Evolutionary conservation across 2,888 invertebrate genomes (phyloP).

Genomic region (Ellobium chinense): DNA sequence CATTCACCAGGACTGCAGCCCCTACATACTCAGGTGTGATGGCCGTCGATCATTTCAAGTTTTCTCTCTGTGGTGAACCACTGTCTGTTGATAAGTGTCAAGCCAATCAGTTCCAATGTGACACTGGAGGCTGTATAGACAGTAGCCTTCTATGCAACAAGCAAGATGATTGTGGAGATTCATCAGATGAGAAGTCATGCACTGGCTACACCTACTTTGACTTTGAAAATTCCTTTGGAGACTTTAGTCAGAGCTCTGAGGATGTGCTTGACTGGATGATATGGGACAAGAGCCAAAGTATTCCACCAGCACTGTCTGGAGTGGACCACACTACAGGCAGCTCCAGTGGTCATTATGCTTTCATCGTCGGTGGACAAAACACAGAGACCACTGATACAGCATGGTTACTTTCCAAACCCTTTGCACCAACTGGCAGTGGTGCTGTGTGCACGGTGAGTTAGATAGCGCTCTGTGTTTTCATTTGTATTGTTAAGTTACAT

Average conservation of each 20-base stretch:
- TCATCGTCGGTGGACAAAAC: slow-evolving; percentile 2
- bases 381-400: slow-evolving; percentile 15
- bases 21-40: slow-evolving; percentile 65
- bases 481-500: not conserved
- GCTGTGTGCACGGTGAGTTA: slow-evolving; percentile 10
- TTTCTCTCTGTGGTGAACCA: slow-evolving; percentile 61
- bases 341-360: slow-evolving; percentile 66
- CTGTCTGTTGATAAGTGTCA: slow-evolving; percentile 44
- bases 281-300: slow-evolving; percentile 16
- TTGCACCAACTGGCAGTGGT: not conserved
- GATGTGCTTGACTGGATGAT: slow-evolving; percentile 30
- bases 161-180: slow-evolving; percentile 73
- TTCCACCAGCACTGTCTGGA: slow-evolving; percentile 22
- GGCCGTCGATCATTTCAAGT: slow-evolving; percentile 73
- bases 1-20: slow-evolving; percentile 54
- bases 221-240: slow-evolving; percentile 43
- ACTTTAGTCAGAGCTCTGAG: slow-evolving; percentile 21
- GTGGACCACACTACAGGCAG: slow-evolving; percentile 73
- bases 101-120: slow-evolving; percentile 53
- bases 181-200: slow-evolving; percentile 66
- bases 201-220: slow-evolving; percentile 64
- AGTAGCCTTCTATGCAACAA: slow-evolving; percentile 62
- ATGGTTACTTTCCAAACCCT: slow-evolving; percentile 25
- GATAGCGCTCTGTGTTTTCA: not conserved
- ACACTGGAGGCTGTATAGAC: slow-evolving; percentile 67